Evolutionary conservation across 2,797 vertebrate species (phyloP).

Genomic region (Dromococcyx pavoninus): DNA sequence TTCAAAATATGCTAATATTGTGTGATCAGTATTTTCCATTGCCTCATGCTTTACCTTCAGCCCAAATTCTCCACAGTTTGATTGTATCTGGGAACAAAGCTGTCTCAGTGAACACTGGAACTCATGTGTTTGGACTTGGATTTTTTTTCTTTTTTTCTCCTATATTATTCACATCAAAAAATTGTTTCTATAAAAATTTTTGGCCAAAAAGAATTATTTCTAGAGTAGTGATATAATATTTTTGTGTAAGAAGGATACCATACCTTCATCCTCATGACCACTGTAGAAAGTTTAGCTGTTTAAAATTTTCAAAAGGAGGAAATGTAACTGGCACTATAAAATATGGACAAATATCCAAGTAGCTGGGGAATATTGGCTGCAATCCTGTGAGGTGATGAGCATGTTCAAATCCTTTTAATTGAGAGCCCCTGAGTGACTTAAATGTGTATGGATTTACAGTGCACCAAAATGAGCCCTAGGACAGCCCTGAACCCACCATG

Average conservation of each 20-base stretch:
- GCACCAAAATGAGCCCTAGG: neutral
- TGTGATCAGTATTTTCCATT: neutral
- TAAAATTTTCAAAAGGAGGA: neutral
- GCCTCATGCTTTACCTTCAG: neutral
- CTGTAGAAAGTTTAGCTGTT: neutral
- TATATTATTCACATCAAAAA: accelerated
- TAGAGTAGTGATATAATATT: neutral
- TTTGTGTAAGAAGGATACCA: neutral
- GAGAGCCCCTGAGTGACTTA: neutral
- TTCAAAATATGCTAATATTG: neutral
- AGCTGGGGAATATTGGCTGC: neutral
- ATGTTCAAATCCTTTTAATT: neutral
- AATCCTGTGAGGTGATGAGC: neutral
- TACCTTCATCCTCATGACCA: neutral
- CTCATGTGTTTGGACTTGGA: neutral
- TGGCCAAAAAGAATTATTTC: neutral
- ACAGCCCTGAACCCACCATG: neutral
- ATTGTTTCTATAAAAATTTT: neutral
- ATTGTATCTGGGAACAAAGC: neutral
- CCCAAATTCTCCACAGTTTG: neutral
- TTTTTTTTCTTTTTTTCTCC: neutral
- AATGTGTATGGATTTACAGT: neutral
- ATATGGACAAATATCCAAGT: neutral
- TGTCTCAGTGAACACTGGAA: neutral
- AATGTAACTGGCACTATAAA: neutral